phyloP scores from a whole-genome alignment of 2,888 invertebrate species.

The Cerceris rybyensis region DNA sequence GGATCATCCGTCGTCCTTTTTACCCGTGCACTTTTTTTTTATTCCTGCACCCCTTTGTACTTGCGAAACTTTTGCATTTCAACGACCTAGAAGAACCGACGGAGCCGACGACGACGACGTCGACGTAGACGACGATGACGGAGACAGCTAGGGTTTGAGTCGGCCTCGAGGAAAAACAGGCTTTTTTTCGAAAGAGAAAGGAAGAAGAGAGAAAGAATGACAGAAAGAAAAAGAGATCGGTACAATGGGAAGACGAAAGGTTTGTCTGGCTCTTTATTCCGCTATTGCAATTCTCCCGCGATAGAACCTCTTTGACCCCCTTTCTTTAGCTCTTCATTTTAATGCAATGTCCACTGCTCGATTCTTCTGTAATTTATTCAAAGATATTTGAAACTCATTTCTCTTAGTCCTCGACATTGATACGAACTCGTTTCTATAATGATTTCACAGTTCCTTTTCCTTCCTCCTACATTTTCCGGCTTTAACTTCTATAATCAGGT shows the following conservation, averaged over 20 bases:
- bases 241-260: slow-evolving; percentile 43
- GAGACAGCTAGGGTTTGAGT: background rate
- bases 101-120: slow-evolving; percentile 4
- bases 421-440: no score
- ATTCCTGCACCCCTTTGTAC: slow-evolving; percentile 64
- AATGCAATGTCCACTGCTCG: no score
- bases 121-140: slow-evolving; percentile 6
- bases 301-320: slow-evolving; percentile 46
- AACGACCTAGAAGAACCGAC: slow-evolving; percentile 22
- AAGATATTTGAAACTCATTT: no score
- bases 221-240: slow-evolving; percentile 36
- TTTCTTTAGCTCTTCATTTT: slow-evolving; percentile 12
- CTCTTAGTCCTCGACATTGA: no score
- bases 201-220: slow-evolving; percentile 19
- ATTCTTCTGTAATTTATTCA: no score
- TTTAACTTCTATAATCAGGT: no score
- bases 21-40: slow-evolving; percentile 60
- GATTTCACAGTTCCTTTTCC: no score
- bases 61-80: slow-evolving; percentile 74
- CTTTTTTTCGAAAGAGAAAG: slow-evolving; percentile 56
- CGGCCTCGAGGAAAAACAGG: slow-evolving; percentile 54
- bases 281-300: slow-evolving; percentile 49
- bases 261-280: slow-evolving; percentile 52
- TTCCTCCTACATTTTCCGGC: no score
- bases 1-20: slow-evolving; percentile 63